phyloP scores from a whole-genome alignment of 2,113 vertebrate genomes.

The Condylura cristata region DNA sequence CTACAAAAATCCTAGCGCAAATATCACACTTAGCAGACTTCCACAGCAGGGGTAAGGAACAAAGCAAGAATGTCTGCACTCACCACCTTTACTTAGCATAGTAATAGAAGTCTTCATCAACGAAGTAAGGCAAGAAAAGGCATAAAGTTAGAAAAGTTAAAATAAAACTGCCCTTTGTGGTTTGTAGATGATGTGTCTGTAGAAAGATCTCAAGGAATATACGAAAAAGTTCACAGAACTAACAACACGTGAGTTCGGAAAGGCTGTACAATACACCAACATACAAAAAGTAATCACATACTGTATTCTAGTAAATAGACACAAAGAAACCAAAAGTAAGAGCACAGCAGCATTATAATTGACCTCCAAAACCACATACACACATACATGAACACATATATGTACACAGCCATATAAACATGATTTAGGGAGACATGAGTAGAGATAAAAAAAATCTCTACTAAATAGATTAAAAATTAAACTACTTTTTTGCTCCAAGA shows the following conservation, averaged over 20 bases:
- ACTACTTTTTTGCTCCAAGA: too few relatives aligned
- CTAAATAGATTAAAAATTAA: too few relatives aligned
- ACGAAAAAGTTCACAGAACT: neutral
- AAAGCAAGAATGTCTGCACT: neutral
- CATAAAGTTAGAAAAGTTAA: neutral
- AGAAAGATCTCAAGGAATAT: conserved; percentile 15
- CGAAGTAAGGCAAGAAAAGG: neutral
- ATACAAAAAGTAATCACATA: neutral
- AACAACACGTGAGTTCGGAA: neutral
- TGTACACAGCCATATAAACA: too few relatives aligned
- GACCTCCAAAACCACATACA: neutral
- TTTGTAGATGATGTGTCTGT: neutral
- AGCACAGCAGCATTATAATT: conserved; percentile 15
- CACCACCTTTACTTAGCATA: neutral
- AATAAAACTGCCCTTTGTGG: neutral
- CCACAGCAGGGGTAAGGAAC: neutral
- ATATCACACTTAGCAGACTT: conserved; percentile 25
- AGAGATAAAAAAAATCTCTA: too few relatives aligned
- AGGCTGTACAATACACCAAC: neutral
- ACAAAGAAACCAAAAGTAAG: neutral
- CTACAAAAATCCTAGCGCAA: neutral
- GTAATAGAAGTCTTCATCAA: neutral
- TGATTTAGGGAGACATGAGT: too few relatives aligned
- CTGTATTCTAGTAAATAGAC: neutral
- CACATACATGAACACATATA: neutral